Conservation (phyloP, 2,888 invertebrate genomes). For the Ophioninae sp. region DNA sequence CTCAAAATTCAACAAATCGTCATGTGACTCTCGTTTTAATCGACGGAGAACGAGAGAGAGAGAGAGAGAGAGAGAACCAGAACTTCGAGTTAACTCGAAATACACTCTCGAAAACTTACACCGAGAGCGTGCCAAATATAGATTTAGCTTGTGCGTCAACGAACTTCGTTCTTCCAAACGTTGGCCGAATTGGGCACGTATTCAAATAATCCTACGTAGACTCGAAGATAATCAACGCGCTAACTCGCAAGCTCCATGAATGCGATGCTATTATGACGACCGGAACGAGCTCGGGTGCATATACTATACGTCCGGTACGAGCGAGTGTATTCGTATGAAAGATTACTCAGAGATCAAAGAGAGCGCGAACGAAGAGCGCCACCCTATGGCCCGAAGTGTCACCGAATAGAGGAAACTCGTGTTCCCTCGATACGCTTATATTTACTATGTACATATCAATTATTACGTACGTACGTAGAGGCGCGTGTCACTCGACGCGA, state of each 20-base stretch:
- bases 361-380: not conserved
- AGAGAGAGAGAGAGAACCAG: too few relatives aligned
- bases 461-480: too few relatives aligned
- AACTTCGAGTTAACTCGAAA: not conserved
- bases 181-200: conserved; percentile 2
- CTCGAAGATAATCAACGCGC: not conserved
- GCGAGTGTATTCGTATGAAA: not conserved
- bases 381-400: not conserved
- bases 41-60: too few relatives aligned
- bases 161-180: conserved; percentile 59
- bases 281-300: too few relatives aligned
- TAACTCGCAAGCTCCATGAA: too few relatives aligned
- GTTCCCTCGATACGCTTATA: not conserved
- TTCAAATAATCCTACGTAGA: not conserved
- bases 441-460: not conserved
- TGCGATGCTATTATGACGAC: too few relatives aligned
- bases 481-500: too few relatives aligned
- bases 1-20: too few relatives aligned
- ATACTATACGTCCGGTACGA: not conserved
- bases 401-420: not conserved
- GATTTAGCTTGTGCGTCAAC: conserved; percentile 61
- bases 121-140: conserved; percentile 48
- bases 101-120: not conserved
- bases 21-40: too few relatives aligned
- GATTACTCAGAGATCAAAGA: not conserved